These are phyloP conservation scores for Noturus placidus DNA, from an alignment of 2,113 vertebrate species.

Conservation along the genomic window DNA sequence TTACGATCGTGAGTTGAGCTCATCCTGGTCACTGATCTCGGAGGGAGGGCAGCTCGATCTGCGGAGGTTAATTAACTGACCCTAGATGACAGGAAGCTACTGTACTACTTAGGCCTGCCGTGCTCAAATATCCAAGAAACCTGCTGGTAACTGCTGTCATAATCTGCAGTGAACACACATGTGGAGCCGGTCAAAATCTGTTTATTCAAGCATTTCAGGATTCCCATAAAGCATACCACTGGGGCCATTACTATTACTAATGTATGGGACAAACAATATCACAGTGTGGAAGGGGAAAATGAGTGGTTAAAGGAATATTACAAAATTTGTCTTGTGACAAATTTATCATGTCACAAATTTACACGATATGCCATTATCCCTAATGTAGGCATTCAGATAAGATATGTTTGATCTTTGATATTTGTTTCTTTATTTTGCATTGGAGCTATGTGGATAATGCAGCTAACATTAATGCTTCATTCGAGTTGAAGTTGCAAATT, in stretches of 20 bases:
- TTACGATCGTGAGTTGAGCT: conserved; percentile 53
- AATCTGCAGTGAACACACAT: background rate
- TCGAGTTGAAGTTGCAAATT: background rate
- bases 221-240: background rate
- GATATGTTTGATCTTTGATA: background rate
- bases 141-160: conserved; percentile 6
- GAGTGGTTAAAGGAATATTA: background rate
- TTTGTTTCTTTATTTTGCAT: background rate
- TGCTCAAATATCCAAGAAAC: conserved; percentile 5
- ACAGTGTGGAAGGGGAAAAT: background rate
- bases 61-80: conserved; percentile 62
- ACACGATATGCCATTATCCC: background rate
- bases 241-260: background rate
- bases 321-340: no score
- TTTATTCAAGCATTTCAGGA: background rate
- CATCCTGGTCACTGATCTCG: conserved; percentile 43
- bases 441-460: background rate
- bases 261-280: background rate
- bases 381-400: background rate
- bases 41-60: conserved; percentile 58
- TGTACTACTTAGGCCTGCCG: background rate
- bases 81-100: conserved; percentile 40
- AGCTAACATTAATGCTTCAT: background rate
- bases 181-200: background rate
- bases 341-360: background rate